phyloP scores from a whole-genome alignment of 2,888 invertebrate genomes.

The Chymomyza fuscimana region DNA sequence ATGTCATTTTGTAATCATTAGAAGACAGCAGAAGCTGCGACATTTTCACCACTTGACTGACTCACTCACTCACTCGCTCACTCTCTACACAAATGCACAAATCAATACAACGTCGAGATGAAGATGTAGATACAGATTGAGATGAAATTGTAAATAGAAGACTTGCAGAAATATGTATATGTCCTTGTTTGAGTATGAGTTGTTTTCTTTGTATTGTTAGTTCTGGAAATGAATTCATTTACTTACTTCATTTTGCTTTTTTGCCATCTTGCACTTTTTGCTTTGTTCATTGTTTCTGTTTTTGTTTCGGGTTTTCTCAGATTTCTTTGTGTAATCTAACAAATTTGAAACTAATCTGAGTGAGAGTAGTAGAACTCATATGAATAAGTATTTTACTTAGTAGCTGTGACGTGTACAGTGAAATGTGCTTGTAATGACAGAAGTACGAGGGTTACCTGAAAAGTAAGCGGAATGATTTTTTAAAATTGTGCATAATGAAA shows the following conservation, averaged over 20 bases:
- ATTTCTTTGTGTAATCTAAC: neutral
- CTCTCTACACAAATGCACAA: slow-evolving; percentile 27
- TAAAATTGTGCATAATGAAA: too few relatives aligned
- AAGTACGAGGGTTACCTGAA: too few relatives aligned
- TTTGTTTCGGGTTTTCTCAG: slow-evolving; percentile 16
- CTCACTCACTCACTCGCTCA: neutral
- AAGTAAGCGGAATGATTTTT: too few relatives aligned
- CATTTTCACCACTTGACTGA: neutral
- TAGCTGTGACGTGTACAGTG: neutral
- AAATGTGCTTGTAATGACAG: neutral
- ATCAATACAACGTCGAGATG: slow-evolving; percentile 9
- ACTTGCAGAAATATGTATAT: neutral
- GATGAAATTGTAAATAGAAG: neutral
- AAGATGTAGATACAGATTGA: neutral
- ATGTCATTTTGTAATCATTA: neutral
- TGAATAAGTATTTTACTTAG: neutral
- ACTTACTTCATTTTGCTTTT: neutral
- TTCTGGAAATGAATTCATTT: slow-evolving; percentile 6
- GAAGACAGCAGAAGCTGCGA: neutral
- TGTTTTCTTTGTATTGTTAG: neutral
- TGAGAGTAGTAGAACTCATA: neutral
- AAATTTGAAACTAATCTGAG: neutral
- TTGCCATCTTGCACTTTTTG: neutral
- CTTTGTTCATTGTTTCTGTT: slow-evolving; percentile 12
- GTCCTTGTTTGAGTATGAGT: neutral